Base-by-base conservation (phyloP, 2,113 vertebrate genomes). In the Alligator mississippiensis region DNA sequence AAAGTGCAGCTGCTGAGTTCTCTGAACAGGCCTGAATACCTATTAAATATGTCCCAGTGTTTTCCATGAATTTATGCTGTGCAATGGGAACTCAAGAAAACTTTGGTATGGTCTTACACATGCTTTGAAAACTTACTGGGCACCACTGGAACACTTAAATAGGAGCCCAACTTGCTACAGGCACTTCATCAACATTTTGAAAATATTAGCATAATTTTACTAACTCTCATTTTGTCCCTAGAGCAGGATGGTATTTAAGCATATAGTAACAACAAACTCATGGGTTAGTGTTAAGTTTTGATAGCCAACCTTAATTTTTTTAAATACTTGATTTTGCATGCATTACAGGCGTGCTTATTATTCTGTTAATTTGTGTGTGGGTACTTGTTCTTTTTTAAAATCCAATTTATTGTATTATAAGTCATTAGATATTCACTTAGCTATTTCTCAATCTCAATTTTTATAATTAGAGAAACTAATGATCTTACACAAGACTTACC, bases 281-380 rank as follows among this genome's bases (percentile, higher is more conserved):
- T 30, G 15, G 34, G n/a, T 18, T 30, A 70, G n/a, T 30, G 30
- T 34, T 70, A 70, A 70, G 66, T 17, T 34, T 34, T n/a, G 30
- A 70, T n/a, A 34, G 18, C 21, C n/a, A 70, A 34, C 34, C 30
- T 70, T 70, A 70, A 34, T 11, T 34, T 70, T 30, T 70, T 34
- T 10, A 60, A 70, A 34, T 82, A 25, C n/a, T 47, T 91, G 4
- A 9, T 12, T 62, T 58, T 47, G 82, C 77, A 58, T 72, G 2
- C 18, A 11, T 55, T 61, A 24, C 3, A 24, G 11, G 61, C 13
- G 13, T 75, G 4, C 13, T n/a, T 82, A 22, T 28, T 14, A 55
- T 79, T 80, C 0, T 0, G 27, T 61, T 38, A n/a, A 34, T 5
- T n/a, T 18, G 15, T 84, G 1, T 57, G 25, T 22, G 12, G 7